Evolutionary conservation across 2,797 vertebrate species (phyloP).

Genomic region (Cephalopachus bancanus): DNA sequence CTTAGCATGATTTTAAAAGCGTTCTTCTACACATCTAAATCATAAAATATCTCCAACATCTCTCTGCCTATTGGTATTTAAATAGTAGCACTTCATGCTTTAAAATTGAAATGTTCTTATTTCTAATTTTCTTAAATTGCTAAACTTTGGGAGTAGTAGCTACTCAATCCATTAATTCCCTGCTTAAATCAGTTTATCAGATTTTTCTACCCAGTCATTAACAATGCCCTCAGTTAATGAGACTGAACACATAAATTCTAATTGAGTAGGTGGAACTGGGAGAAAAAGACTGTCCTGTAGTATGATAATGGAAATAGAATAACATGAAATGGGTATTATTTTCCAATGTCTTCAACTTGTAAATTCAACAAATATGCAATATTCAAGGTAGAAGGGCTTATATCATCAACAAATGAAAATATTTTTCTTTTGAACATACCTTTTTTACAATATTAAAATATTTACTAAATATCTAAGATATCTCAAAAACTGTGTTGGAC

Average conservation of each 20-base stretch:
- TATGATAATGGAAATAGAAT: background rate
- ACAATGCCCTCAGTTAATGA: background rate
- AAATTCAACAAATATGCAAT: background rate
- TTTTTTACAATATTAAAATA: background rate
- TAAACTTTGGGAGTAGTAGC: background rate
- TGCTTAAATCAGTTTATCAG: background rate
- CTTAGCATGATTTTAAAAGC: background rate
- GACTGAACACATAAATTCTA: background rate
- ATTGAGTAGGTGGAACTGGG: background rate
- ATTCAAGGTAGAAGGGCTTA: background rate
- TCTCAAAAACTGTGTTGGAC: background rate
- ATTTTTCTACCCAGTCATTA: background rate
- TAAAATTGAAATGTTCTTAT: background rate
- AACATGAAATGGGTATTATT: background rate
- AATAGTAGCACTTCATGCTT: background rate
- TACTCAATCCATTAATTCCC: background rate
- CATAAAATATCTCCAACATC: background rate
- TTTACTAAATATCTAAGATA: background rate
- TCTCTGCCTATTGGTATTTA: background rate
- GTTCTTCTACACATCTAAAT: background rate
- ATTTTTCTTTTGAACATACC: background rate
- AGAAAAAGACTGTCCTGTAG: background rate
- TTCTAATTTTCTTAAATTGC: background rate
- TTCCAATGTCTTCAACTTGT: background rate
- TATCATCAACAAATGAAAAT: background rate